Conservation (phyloP, 2,888 invertebrate species). For the Ephialtes manifestator region DNA sequence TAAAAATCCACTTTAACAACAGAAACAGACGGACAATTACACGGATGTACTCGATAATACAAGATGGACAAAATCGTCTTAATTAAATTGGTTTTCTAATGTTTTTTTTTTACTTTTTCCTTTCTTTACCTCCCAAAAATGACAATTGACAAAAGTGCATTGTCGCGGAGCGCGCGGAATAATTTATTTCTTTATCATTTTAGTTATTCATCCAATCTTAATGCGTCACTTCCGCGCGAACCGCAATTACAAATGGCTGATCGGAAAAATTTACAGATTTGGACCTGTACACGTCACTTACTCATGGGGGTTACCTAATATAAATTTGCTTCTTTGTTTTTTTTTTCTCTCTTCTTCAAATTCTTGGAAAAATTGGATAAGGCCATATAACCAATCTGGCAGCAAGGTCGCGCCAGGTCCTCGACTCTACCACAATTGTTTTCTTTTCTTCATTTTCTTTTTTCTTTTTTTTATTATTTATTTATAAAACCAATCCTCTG, state of each 20-base stretch:
- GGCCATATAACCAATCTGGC: constrained; percentile 85
- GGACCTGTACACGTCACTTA: constrained; percentile 83
- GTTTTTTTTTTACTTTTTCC: constrained; percentile 65
- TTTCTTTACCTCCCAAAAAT: constrained; percentile 83
- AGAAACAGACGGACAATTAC: constrained; percentile 82
- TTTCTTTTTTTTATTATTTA: constrained; percentile 72
- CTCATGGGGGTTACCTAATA: constrained; percentile 83
- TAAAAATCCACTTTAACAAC: constrained; percentile 84
- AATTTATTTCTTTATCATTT: constrained; percentile 24
- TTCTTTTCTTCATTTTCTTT: constrained; percentile 72
- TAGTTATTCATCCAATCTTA: constrained; percentile 23
- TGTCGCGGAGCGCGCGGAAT: constrained; percentile 83
- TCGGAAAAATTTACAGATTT: constrained; percentile 81
- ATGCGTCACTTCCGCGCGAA: constrained; percentile 78
- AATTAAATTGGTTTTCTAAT: constrained; percentile 67
- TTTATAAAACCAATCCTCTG: constrained; percentile 82
- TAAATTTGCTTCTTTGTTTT: constrained; percentile 82
- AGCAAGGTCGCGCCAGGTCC: constrained; percentile 83
- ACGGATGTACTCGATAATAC: constrained; percentile 77
- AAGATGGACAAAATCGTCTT: constrained; percentile 75
- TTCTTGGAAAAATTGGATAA: constrained; percentile 86
- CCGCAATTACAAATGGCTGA: constrained; percentile 81
- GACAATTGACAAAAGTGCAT: constrained; percentile 84
- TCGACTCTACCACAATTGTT: constrained; percentile 74
- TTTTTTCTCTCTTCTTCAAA: constrained; percentile 73